Conservation (phyloP, 92 coral and sea anemone genomes). For the Galaxea fascicularis region DNA sequence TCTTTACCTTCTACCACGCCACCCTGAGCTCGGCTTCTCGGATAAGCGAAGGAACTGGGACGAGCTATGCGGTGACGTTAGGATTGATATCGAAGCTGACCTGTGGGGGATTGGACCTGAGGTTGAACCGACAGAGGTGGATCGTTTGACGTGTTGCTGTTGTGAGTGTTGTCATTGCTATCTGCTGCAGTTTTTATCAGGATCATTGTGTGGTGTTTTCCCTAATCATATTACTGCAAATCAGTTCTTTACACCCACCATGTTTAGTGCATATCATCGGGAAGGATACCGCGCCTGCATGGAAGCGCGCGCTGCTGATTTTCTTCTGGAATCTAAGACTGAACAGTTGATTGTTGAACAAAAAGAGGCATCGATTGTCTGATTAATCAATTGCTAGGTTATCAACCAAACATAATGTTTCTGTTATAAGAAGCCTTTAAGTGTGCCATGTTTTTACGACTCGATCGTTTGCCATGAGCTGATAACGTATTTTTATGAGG, state of each 20-base stretch:
- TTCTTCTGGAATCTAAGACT: not conserved
- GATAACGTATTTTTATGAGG: no score
- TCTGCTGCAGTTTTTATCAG: slow-evolving; percentile 40
- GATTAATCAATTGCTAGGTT: no score
- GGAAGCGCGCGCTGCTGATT: slow-evolving; percentile 60
- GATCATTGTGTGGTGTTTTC: slow-evolving; percentile 51
- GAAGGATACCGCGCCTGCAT: slow-evolving; percentile 79
- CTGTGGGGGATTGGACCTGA: slow-evolving; percentile 78
- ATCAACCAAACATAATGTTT: no score
- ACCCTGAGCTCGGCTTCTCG: slow-evolving; percentile 52
- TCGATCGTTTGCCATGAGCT: no score
- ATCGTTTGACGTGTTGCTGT: slow-evolving; percentile 71
- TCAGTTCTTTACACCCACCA: slow-evolving; percentile 75
- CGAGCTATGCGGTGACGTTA: slow-evolving; percentile 34
- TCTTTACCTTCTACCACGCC: slow-evolving; percentile 57
- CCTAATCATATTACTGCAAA: slow-evolving; percentile 71
- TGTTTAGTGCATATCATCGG: slow-evolving; percentile 73
- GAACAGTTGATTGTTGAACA: not conserved
- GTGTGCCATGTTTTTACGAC: no score
- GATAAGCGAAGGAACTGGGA: slow-evolving; percentile 44
- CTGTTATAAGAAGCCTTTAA: no score
- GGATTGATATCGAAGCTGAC: slow-evolving; percentile 52
- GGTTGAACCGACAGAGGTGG: slow-evolving; percentile 60
- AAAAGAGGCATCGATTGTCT: no score
- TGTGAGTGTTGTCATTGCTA: slow-evolving; percentile 69